Evolutionary conservation across 2,113 vertebrate species (phyloP), one percentile per base, ranked within the genome.

Genomic region (Gnathonemus longibarbis): DNA sequence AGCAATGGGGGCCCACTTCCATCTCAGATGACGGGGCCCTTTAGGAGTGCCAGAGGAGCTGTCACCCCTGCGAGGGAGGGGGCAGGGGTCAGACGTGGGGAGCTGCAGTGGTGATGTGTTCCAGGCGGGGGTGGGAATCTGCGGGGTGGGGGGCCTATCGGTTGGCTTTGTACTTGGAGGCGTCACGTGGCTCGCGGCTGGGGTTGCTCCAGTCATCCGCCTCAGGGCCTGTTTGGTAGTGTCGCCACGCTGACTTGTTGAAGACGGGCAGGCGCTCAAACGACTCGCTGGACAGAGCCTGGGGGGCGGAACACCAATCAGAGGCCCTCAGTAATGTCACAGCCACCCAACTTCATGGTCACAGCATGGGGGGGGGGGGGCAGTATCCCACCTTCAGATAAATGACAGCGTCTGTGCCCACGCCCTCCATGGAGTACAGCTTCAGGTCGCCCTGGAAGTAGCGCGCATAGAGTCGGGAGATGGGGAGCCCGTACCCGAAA

Each of bases 131-230:
- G 24, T 62, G 58, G 7, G 15, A 56, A 3, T 56, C 53, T 56
- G 53, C 17, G 4, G 53, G 53, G 53, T 17, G 24, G 58, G 89
- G 89, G 91, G 95, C 90, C 95, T 97, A 97, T 97, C 96, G 95
- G 90, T 98, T 98, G 91, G 96, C 96, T 94, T 98, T 99, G 92
- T 98, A 99, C 93, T 97, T 98, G 92, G 98, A 98, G 92, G 98
- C 96, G 92, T 99, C 98, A 6, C 97, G 96, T 0, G 98, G 98
- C 93, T 98, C 98, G 56, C 96, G 98, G 96, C 98, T 99, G 87
- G 98, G 98, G 95, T 98, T 99, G 95, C 98, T 99, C 98, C 98
- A 99, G 94, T 99, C 98, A 52, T 99, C 98, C 5, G 98, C 98
- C 95, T 99, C 98, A 0, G 98, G 96, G 50, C 96, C 97, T 89